A percentile compares a stretch with the other conserved stretches of the same genome.
These are phyloP conservation scores for Ammodramus savannarum DNA, from an alignment of 2,113 vertebrate genomes.

Conservation along the genomic window DNA sequence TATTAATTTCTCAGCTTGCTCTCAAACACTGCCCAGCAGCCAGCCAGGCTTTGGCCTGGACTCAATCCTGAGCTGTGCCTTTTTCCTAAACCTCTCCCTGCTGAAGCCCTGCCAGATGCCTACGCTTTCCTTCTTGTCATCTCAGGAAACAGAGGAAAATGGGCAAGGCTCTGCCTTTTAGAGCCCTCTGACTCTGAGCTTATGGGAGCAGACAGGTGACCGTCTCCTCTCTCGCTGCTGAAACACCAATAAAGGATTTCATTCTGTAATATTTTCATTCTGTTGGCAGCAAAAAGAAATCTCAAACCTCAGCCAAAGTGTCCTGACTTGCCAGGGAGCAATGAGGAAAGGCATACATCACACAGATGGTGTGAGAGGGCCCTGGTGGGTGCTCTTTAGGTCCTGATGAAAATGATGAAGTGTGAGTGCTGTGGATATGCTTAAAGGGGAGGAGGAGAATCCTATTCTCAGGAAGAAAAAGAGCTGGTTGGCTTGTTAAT, in stretches of 20 bases:
- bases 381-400: neutral
- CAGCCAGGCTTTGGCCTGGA: conserved; percentile 10
- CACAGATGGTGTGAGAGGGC: neutral
- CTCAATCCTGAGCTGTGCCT: neutral
- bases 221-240: fast-evolving
- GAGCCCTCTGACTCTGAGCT: neutral
- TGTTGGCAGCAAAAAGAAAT: neutral
- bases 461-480: neutral
- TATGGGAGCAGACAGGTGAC: neutral
- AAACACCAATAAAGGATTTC: neutral
- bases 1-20: neutral
- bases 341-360: neutral
- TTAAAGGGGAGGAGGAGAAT: neutral
- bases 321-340: neutral
- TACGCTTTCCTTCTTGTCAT: neutral
- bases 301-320: neutral
- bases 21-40: neutral
- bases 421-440: neutral
- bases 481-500: neutral
- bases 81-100: conserved; percentile 24
- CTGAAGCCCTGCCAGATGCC: conserved; percentile 14
- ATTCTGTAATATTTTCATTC: neutral
- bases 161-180: neutral
- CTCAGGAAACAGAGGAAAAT: conserved; percentile 3
- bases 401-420: neutral